These are phyloP conservation scores for Eulemur rufifrons DNA, from an alignment of 2,113 vertebrate species.

Conservation along the genomic window DNA sequence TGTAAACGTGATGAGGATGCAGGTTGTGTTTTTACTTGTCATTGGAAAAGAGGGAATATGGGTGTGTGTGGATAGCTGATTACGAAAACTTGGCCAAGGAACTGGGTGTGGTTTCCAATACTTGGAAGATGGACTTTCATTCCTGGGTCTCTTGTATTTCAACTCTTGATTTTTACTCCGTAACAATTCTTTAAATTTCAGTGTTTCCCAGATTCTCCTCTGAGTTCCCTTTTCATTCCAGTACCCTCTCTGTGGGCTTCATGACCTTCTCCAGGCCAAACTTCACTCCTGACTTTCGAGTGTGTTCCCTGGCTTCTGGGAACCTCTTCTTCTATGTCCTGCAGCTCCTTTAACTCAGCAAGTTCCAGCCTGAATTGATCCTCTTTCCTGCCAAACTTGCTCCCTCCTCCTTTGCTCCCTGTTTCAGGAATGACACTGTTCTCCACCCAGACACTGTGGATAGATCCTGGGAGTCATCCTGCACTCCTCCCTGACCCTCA, in stretches of 20 bases:
- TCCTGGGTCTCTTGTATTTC: background rate
- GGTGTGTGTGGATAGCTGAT: background rate
- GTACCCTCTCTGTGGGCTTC: background rate
- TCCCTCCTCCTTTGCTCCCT: conserved; percentile 48
- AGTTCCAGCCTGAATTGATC: conserved; percentile 60
- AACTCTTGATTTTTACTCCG: conserved; percentile 1
- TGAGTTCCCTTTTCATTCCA: background rate
- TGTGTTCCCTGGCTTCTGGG: background rate
- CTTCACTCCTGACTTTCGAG: background rate
- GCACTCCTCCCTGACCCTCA: background rate
- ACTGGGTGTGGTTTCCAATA: background rate
- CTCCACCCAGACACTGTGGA: background rate
- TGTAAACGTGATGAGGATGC: background rate
- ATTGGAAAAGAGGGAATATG: background rate
- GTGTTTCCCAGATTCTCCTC: background rate
- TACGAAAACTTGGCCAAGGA: background rate
- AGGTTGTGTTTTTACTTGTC: background rate
- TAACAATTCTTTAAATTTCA: background rate
- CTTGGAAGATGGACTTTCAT: background rate
- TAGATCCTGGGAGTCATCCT: conserved; percentile 30
- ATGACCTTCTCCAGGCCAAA: background rate
- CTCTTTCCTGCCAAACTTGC: conserved; percentile 58
- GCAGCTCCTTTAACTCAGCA: conserved; percentile 19
- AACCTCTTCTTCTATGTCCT: background rate
- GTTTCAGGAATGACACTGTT: conserved; percentile 67